Conservation (phyloP, 2,888 invertebrate species). For the Cephalotes varians region DNA sequence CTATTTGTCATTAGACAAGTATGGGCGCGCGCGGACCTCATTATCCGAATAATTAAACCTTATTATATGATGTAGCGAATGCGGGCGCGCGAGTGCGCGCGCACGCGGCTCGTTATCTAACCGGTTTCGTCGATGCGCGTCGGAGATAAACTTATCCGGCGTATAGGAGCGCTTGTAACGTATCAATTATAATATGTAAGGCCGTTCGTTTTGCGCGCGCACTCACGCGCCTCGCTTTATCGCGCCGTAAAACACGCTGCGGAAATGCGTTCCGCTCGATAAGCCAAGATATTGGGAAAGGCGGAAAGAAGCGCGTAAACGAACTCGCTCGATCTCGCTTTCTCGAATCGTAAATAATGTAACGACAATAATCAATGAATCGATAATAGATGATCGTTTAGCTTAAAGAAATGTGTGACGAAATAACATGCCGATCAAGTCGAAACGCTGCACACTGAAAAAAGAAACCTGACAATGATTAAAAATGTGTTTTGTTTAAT, state of each 20-base stretch:
- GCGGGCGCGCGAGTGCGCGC: slow-evolving; percentile 40
- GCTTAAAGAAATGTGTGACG: neutral
- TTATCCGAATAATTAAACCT: slow-evolving; percentile 76
- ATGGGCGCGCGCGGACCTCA: slow-evolving; percentile 57
- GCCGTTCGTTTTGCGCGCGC: slow-evolving; percentile 61
- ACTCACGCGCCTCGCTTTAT: slow-evolving; percentile 62
- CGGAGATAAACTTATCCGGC: slow-evolving; percentile 75
- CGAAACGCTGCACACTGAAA: no score
- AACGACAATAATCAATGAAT: slow-evolving; percentile 5
- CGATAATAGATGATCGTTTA: neutral
- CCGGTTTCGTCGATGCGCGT: slow-evolving; percentile 74
- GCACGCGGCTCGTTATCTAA: slow-evolving; percentile 72
- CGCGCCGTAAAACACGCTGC: slow-evolving; percentile 58
- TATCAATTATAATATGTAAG: slow-evolving; percentile 75
- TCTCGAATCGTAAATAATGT: neutral
- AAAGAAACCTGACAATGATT: no score
- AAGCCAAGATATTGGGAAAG: slow-evolving; percentile 41
- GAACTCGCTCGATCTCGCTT: neutral
- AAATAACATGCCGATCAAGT: neutral
- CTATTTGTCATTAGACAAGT: slow-evolving; percentile 70
- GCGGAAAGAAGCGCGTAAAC: neutral
- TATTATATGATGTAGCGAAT: slow-evolving; percentile 72
- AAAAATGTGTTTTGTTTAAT: no score
- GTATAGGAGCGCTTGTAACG: slow-evolving; percentile 74
- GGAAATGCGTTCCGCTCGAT: slow-evolving; percentile 60